Conservation (phyloP, 2,113 vertebrate species). For the Dendrocopos noguchii region DNA sequence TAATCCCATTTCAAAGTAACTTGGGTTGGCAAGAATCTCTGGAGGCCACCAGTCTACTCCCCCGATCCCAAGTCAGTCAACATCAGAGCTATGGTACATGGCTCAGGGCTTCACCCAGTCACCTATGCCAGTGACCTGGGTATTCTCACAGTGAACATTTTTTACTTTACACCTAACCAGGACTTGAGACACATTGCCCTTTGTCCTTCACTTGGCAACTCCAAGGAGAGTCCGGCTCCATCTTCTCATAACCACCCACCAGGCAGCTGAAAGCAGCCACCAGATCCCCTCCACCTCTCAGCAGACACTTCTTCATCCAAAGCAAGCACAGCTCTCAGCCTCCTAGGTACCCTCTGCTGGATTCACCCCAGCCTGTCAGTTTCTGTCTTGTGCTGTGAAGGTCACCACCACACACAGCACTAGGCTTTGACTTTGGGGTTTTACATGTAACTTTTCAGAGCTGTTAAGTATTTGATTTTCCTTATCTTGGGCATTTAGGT, state of each 20-base stretch:
- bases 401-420: not conserved
- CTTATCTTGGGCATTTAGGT: not conserved
- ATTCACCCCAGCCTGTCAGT: too few relatives aligned
- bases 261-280: not conserved
- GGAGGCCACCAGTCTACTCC: not conserved
- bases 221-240: not conserved
- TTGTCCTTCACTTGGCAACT: not conserved
- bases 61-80: not conserved
- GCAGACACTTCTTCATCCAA: accelerated
- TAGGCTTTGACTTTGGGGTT: accelerated
- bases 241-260: too few relatives aligned
- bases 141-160: not conserved
- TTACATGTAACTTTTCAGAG: not conserved
- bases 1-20: not conserved
- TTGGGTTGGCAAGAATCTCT: not conserved
- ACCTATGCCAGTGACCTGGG: not conserved
- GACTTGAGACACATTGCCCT: not conserved
- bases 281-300: not conserved
- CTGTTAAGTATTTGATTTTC: not conserved
- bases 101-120: not conserved
- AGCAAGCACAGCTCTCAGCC: too few relatives aligned
- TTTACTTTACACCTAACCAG: not conserved
- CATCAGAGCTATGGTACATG: accelerated
- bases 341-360: too few relatives aligned
- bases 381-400: not conserved